These are phyloP conservation scores for Scortum barcoo DNA, from an alignment of 2,113 vertebrate genomes.

Conservation along the genomic window DNA sequence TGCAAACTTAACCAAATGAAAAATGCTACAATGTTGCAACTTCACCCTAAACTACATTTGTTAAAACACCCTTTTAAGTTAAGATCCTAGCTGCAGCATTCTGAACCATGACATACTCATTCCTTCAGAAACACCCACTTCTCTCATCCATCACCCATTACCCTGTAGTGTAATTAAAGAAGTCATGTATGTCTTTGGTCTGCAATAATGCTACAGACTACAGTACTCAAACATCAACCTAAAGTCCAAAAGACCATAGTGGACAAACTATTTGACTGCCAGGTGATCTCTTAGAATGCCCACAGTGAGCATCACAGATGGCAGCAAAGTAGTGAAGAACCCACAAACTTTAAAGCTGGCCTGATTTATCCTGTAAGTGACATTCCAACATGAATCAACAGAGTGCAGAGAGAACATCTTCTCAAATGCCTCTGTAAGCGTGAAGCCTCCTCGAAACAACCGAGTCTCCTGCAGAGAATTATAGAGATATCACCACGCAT, in stretches of 20 bases:
- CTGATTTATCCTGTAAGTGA: slow-evolving; percentile 51
- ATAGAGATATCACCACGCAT: slow-evolving; percentile 76
- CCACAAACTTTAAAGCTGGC: not conserved
- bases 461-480: slow-evolving; percentile 64
- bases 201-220: not conserved
- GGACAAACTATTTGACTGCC: not conserved
- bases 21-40: too few relatives aligned
- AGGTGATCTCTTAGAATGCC: slow-evolving; percentile 5
- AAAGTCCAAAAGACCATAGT: not conserved
- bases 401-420: slow-evolving; percentile 38
- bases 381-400: slow-evolving; percentile 55
- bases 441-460: slow-evolving; percentile 36
- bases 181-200: not conserved
- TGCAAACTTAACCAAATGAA: too few relatives aligned
- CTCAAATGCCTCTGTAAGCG: not conserved
- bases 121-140: not conserved
- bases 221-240: not conserved
- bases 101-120: not conserved
- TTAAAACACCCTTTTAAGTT: too few relatives aligned
- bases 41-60: too few relatives aligned
- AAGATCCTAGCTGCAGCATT: too few relatives aligned
- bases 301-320: not conserved
- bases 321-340: not conserved
- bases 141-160: not conserved
- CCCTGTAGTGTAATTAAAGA: not conserved